Conservation (phyloP, 2,888 invertebrate genomes). For the Myathropa florea region DNA sequence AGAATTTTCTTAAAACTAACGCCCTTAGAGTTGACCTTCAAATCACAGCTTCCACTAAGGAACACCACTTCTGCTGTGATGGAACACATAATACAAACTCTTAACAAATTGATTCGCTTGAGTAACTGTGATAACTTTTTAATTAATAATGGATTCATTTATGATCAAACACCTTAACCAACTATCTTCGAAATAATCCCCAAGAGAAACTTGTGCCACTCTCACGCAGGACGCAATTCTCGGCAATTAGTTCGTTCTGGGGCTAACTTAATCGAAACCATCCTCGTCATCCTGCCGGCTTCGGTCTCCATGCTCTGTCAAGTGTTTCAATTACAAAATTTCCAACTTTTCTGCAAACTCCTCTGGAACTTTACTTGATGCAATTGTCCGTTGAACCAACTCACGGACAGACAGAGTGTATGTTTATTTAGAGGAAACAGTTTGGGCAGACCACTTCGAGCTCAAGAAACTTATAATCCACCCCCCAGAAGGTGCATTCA, state of each 20-base stretch:
- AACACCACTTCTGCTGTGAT: no score
- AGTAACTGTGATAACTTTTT: slow-evolving; percentile 8
- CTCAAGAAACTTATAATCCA: background rate
- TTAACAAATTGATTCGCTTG: background rate
- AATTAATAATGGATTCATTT: slow-evolving; percentile 17
- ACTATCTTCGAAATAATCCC: slow-evolving; percentile 3
- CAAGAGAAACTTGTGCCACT: background rate
- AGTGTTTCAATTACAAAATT: slow-evolving; percentile 9
- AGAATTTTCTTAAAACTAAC: background rate
- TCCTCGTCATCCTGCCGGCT: background rate
- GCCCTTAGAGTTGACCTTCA: background rate
- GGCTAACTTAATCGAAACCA: background rate
- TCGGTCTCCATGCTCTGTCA: background rate
- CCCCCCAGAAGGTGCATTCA: background rate
- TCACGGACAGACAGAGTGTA: background rate
- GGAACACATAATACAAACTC: background rate
- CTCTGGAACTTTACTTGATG: background rate
- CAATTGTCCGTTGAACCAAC: background rate
- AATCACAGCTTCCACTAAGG: background rate
- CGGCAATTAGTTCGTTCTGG: slow-evolving; percentile 4
- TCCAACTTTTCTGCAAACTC: slow-evolving; percentile 1
- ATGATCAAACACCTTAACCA: slow-evolving; percentile 4
- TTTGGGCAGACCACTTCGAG: background rate
- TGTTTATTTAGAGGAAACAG: background rate
- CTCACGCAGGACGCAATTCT: background rate